Conservation (phyloP, 2,797 vertebrate species). For the Pangasius krempfi region DNA sequence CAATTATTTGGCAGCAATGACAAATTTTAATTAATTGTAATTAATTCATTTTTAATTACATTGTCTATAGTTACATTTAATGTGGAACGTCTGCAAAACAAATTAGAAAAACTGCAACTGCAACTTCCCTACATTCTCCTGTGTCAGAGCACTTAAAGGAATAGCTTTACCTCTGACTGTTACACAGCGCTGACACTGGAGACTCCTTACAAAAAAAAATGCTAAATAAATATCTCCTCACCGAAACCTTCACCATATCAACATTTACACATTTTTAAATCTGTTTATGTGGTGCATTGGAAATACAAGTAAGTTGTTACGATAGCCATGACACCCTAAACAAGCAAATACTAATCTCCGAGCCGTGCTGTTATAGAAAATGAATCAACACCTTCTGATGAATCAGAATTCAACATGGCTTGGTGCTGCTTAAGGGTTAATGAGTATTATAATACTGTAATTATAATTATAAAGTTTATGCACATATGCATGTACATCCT, state of each 20-base stretch:
- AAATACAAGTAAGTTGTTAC: not conserved
- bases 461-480: constrained; percentile 52
- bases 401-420: not conserved
- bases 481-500: constrained; percentile 19
- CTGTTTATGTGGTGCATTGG: not conserved
- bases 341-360: not conserved
- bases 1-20: not conserved
- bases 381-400: not conserved
- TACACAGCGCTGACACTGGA: not conserved
- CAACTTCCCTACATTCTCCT: no score
- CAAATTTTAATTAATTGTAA: not conserved
- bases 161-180: not conserved
- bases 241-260: not conserved
- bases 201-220: not conserved
- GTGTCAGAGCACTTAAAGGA: not conserved
- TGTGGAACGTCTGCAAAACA: not conserved
- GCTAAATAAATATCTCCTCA: not conserved
- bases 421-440: constrained; percentile 51
- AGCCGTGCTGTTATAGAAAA: not conserved
- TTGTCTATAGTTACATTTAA: not conserved
- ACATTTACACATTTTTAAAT: not conserved
- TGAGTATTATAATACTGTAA: constrained; percentile 65
- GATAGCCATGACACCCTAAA: not conserved
- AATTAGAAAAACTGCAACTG: not conserved
- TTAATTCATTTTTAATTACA: not conserved